phyloP scores from a whole-genome alignment of 2,113 vertebrate species.

The Plotosus lineatus region DNA sequence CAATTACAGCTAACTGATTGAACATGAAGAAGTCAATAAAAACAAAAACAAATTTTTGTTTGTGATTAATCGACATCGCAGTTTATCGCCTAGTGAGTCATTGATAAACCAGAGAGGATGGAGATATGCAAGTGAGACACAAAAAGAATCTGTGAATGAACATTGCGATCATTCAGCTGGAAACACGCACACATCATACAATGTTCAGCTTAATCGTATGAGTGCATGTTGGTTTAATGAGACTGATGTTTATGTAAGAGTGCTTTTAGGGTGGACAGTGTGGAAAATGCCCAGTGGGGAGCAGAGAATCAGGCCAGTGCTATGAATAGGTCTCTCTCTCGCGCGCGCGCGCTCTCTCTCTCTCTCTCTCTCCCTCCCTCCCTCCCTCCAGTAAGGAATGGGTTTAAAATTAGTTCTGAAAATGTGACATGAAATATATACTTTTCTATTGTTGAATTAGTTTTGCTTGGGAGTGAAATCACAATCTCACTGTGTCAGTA shows the following conservation, averaged over 20 bases:
- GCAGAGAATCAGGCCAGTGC: background rate
- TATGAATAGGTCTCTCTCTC: constrained; percentile 21
- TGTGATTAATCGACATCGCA: background rate
- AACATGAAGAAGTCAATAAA: background rate
- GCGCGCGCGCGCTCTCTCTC: background rate
- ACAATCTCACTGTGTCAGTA: too few species aligned
- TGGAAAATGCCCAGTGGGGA: constrained; percentile 30
- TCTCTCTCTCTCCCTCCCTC: background rate
- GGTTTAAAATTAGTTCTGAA: too few species aligned
- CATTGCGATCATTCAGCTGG: background rate
- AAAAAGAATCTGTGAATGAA: background rate
- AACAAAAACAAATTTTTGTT: background rate
- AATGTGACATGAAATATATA: too few species aligned
- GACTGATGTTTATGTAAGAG: background rate
- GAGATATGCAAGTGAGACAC: background rate
- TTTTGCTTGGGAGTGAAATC: too few species aligned
- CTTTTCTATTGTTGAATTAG: too few species aligned
- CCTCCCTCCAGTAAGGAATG: too few species aligned
- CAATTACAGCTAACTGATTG: background rate
- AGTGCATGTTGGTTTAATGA: background rate
- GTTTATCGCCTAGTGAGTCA: background rate
- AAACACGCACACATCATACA: too few species aligned
- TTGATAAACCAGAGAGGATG: background rate
- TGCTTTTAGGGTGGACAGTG: background rate
- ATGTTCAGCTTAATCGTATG: background rate